Percentiles rank a stretch among this genome's conserved stretches.
Evolutionary conservation across 2,113 vertebrate genomes (phyloP).

Genomic region (Chionomys nivalis): DNA sequence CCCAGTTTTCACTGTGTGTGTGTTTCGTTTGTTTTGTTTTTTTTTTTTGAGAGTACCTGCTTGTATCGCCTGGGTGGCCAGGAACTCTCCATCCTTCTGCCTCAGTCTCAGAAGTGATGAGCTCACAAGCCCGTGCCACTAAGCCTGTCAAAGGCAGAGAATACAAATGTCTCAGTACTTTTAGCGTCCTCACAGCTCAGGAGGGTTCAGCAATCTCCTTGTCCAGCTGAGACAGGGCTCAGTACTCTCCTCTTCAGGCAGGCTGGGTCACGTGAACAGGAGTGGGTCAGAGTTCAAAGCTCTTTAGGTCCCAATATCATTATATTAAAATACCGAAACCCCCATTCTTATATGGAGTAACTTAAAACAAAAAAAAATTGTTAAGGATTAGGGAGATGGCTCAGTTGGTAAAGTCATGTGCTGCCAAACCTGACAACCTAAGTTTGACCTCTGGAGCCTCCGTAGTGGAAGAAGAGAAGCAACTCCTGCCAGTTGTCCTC

Average conservation of each 20-base stretch:
- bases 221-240: background rate
- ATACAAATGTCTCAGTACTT: background rate
- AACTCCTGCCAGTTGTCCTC: background rate
- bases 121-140: background rate
- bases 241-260: background rate
- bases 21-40: background rate
- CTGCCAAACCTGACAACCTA: background rate
- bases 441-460: background rate
- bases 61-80: background rate
- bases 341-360: background rate
- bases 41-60: background rate
- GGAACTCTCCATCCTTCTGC: background rate
- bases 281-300: background rate
- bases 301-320: background rate
- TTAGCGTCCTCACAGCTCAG: background rate
- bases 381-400: background rate
- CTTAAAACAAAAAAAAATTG: background rate
- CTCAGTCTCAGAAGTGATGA: background rate
- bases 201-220: no score
- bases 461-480: background rate
- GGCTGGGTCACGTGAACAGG: background rate
- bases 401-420: background rate
- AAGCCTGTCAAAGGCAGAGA: background rate
- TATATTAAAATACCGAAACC: background rate
- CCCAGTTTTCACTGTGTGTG: background rate